Percentiles rank a stretch among this genome's conserved stretches.
These are phyloP conservation scores for Stomatorhinus walkeri DNA, from an alignment of 2,797 vertebrate species.

Conservation along the genomic window DNA sequence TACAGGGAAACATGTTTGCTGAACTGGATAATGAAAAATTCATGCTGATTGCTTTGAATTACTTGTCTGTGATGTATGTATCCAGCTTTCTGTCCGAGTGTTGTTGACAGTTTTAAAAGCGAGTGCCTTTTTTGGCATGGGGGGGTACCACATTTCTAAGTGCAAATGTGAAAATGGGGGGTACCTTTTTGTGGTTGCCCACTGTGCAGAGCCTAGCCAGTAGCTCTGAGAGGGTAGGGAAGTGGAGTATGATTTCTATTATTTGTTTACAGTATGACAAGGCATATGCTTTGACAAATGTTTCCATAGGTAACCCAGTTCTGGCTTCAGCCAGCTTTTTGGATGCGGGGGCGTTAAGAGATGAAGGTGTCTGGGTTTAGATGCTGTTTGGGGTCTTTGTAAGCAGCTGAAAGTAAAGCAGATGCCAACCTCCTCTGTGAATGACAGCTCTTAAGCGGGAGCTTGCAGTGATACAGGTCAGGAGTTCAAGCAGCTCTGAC, in stretches of 20 bases:
- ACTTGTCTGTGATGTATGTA: neutral
- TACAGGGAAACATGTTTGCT: slow-evolving; percentile 8
- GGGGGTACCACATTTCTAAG: neutral
- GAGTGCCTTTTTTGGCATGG: neutral
- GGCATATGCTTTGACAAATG: neutral
- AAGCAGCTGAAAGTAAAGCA: neutral
- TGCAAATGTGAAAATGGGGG: neutral
- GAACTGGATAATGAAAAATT: slow-evolving; percentile 11
- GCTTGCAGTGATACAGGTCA: neutral
- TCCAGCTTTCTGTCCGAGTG: neutral
- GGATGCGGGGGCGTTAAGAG: neutral
- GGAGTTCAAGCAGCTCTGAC: neutral
- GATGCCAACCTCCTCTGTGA: neutral
- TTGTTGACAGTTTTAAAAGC: neutral
- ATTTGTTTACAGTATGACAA: neutral
- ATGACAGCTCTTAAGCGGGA: neutral
- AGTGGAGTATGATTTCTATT: neutral
- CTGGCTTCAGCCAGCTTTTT: neutral
- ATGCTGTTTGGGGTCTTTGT: neutral
- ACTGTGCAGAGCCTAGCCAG: neutral
- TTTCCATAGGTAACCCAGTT: neutral
- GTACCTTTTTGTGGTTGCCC: neutral
- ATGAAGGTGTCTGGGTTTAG: neutral
- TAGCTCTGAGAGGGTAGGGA: neutral
- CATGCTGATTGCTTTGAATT: slow-evolving; percentile 15